Base-by-base conservation (phyloP, 2,888 invertebrate genomes). In the Acleris literana region DNA sequence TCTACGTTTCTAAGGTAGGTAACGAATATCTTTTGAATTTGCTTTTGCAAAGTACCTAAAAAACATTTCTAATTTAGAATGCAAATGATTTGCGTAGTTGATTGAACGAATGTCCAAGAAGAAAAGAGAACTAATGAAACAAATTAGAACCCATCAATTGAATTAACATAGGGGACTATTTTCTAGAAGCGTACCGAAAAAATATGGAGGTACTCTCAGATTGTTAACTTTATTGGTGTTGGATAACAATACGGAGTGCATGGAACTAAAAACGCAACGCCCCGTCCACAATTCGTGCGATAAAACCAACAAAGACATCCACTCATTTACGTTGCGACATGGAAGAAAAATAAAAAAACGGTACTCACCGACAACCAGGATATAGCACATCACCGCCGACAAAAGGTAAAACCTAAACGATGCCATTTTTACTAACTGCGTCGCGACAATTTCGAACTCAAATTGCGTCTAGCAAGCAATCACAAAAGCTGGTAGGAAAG, bases 351-450 rank as follows among this genome's bases (percentile, higher is more conserved):
- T 39, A 22, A 53, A 29, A 57, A 55, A 63, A 60, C 54, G 43
- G 18, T 59, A 85, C 91, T 90, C 77, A 92, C 92, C 89, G 46
- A 84, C 70, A 68, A 81, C 76, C 52, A 77, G 76, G 71, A 83
- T 79, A 75, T 87, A 83, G 78, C 86, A 85, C 64, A 90, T 63
- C 70, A 85, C 83, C 20, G 82, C 85, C 68, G 87, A 73, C 59
- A 89, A 72, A 71, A 87, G 80, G 75, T 73, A 86, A 82, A 83
- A 79, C 75, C 80, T 83, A 65, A 85, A 76, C 70, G 79, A 78
- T 72, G 82, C 79, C 90, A 88, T 91, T 77, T 76, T 83, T 48
- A 72, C 69, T 51, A 74, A 72, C 72, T 75, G 53, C 69, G 64
- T 74, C 70, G 70, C 68, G 68, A 72, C 65, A 69, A 68, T 63